A percentile compares a stretch with the other conserved stretches of the same genome.
Conservation (phyloP, 2,888 invertebrate genomes). For the Oxycera nigricornis region DNA sequence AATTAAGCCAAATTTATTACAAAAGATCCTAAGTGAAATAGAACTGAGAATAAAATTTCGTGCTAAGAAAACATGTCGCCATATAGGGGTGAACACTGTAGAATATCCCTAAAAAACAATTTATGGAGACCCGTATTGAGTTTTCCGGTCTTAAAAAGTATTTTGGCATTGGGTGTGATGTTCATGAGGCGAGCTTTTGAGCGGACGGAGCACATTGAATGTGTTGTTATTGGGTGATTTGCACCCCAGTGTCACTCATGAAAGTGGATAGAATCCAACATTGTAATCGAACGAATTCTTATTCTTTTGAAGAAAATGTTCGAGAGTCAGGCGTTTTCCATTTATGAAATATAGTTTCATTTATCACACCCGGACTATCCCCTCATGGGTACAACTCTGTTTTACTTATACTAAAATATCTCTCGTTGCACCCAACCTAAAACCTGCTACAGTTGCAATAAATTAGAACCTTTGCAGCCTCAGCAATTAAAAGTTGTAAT, state of each 20-base stretch:
- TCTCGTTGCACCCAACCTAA: background rate
- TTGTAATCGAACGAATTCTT: too few relatives aligned
- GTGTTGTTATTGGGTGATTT: conserved; percentile 33
- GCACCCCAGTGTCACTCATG: too few relatives aligned
- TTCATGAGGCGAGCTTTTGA: background rate
- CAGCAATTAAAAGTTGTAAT: conserved; percentile 50
- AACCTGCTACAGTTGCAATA: conserved; percentile 22
- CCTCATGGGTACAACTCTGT: too few relatives aligned
- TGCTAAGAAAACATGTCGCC: conserved; percentile 47
- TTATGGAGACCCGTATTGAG: conserved; percentile 42
- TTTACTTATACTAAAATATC: background rate
- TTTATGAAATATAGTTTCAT: too few relatives aligned
- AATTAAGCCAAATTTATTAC: conserved; percentile 46
- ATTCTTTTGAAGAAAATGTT: too few relatives aligned
- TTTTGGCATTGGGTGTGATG: background rate
- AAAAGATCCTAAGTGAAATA: conserved; percentile 35
- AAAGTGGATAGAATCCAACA: too few relatives aligned
- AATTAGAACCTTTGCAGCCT: conserved; percentile 42
- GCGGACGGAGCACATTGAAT: conserved; percentile 14
- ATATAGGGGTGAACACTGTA: conserved; percentile 45
- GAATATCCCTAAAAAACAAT: conserved; percentile 46
- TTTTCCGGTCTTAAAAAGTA: background rate
- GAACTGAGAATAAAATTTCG: conserved; percentile 35
- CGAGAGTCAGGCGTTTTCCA: too few relatives aligned
- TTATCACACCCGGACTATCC: too few relatives aligned